phyloP scores from a whole-genome alignment of 2,888 invertebrate species.

The Plebejus melissa region DNA sequence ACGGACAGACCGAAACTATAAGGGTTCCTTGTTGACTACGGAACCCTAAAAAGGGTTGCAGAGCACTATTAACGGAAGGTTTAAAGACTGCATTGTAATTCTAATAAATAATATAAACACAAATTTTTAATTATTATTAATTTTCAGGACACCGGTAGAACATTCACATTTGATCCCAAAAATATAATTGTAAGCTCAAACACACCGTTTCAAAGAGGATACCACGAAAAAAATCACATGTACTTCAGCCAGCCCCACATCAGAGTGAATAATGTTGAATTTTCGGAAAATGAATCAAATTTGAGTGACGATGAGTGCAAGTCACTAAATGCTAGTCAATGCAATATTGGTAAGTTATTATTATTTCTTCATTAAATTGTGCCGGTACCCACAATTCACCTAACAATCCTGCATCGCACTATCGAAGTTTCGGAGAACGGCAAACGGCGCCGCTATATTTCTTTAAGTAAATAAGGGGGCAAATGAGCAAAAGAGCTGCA shows the following conservation, averaged over 20 bases:
- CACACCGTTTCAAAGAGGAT: constrained; percentile 44
- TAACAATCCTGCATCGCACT: too few species aligned
- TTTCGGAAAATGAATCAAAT: constrained; percentile 68
- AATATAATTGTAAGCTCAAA: constrained; percentile 54
- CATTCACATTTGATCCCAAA: constrained; percentile 59
- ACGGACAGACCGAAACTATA: too few species aligned
- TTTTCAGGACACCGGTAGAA: constrained; percentile 52
- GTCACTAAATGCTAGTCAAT: constrained; percentile 62
- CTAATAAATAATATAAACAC: too few species aligned
- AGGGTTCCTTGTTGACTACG: too few species aligned
- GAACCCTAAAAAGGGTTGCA: too few species aligned
- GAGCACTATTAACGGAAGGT: too few species aligned
- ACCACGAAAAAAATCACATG: constrained; percentile 46
- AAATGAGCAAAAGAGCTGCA: too few species aligned
- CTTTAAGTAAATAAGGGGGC: too few species aligned
- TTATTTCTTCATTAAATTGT: too few species aligned
- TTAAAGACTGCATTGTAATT: too few species aligned
- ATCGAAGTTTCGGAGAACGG: too few species aligned
- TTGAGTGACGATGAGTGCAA: constrained; percentile 65
- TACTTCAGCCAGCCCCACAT: constrained; percentile 58
- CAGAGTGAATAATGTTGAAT: constrained; percentile 50
- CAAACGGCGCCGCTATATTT: not conserved
- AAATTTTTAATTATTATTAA: constrained; percentile 12
- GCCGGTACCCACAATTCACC: too few species aligned
- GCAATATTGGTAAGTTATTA: constrained; percentile 56